Evolutionary conservation across 2,888 invertebrate species (phyloP).

Genomic region (Clistopyga incitator): DNA sequence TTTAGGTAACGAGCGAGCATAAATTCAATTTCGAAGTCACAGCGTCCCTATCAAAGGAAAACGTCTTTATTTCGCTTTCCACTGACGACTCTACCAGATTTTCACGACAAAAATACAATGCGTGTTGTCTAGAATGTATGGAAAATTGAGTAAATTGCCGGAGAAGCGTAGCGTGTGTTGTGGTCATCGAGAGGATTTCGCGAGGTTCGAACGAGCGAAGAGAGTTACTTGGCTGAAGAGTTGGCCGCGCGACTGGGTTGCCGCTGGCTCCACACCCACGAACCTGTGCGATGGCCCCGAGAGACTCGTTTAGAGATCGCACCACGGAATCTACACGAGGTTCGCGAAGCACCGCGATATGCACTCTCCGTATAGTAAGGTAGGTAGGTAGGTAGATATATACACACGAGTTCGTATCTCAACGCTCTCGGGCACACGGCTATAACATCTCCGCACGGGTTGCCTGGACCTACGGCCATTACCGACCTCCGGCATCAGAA

Average conservation of each 20-base stretch:
- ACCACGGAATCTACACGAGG: conserved; percentile 57
- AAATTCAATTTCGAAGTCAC: too few species aligned
- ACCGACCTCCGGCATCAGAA: conserved; percentile 64
- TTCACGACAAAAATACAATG: neutral
- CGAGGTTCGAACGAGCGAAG: neutral
- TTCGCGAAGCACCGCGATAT: conserved; percentile 22
- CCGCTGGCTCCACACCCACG: conserved; percentile 56
- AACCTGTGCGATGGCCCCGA: conserved; percentile 51
- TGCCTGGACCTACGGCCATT: conserved; percentile 66
- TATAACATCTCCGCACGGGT: conserved; percentile 56
- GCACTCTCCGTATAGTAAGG: conserved; percentile 11
- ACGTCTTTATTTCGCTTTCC: neutral
- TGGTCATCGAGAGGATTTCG: neutral
- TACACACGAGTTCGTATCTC: conserved; percentile 31
- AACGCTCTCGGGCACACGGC: conserved; percentile 42
- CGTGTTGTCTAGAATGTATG: neutral
- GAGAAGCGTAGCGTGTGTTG: neutral
- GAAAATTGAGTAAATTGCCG: neutral
- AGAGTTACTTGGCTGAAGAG: conserved; percentile 18
- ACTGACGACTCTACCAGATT: neutral
- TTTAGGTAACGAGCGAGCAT: too few species aligned
- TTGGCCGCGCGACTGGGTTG: conserved; percentile 1
- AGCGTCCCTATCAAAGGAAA: neutral
- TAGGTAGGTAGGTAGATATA: conserved; percentile 13
- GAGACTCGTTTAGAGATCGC: conserved; percentile 60